Percentiles rank a stretch among this genome's conserved stretches.
phyloP scores from a whole-genome alignment of 2,888 invertebrate species.

The Gryllus longicercus region DNA sequence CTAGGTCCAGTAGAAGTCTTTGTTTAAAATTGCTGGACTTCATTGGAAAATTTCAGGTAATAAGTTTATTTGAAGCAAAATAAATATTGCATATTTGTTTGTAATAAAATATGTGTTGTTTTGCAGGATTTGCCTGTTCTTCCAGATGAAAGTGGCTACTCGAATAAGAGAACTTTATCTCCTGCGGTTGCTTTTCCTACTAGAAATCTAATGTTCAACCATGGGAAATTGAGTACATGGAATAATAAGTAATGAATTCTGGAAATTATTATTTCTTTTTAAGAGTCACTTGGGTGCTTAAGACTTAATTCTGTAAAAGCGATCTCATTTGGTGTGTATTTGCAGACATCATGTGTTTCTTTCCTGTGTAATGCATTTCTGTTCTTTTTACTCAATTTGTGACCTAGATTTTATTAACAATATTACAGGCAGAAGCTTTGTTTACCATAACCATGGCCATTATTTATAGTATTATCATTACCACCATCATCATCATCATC shows the following conservation, averaged over 20 bases:
- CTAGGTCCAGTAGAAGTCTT: conserved; percentile 66
- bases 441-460: too few relatives aligned
- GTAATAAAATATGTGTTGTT: background rate
- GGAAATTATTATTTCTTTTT: background rate
- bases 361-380: too few relatives aligned
- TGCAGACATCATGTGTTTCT: too few relatives aligned
- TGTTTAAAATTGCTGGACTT: conserved; percentile 71
- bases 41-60: conserved; percentile 75
- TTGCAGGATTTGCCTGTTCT: conserved; percentile 36
- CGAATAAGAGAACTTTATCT: conserved; percentile 27
- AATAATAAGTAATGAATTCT: conserved; percentile 29
- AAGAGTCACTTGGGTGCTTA: too few relatives aligned
- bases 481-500: too few relatives aligned
- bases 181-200: conserved; percentile 35
- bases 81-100: background rate
- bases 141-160: conserved; percentile 32
- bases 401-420: too few relatives aligned
- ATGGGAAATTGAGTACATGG: conserved; percentile 33
- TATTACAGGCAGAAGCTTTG: too few relatives aligned
- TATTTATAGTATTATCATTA: too few relatives aligned
- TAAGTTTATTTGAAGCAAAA: conserved; percentile 3
- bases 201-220: conserved; percentile 31
- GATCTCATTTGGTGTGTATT: too few relatives aligned
- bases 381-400: too few relatives aligned
- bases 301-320: too few relatives aligned